Base-by-base conservation (phyloP, 2,888 invertebrate genomes). In the Trichopria drosophilae region DNA sequence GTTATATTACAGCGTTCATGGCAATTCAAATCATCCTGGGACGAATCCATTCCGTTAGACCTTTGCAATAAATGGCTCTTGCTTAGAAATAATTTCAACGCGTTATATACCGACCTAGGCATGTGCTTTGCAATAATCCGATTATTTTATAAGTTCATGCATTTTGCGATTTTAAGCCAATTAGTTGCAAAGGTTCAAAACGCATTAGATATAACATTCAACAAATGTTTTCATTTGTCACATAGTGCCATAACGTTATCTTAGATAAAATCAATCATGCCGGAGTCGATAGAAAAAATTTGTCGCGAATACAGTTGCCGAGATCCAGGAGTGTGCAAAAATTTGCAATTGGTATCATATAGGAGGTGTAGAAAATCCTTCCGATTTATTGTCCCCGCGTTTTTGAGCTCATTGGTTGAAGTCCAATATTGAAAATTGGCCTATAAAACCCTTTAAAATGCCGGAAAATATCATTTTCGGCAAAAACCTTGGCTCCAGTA, bases 1-100 rank as follows among this genome's bases (percentile, higher is more conserved):
- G 50, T 60, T 22, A 34, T 64, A 34, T 54, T 62, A 5, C 59
- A 59, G 49, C 16, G 55, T 20, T 41, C 60, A 15, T 61, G 60
- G 58, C 29, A 40, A 32, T 12, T 51, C 18, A 51, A 58, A 42
- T 19, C 57, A 23, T 7, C 24, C 3, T 63, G 59, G 57, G 60
- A 62, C 12, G 32, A 32, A 32, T 32, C 32, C 6, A 32, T 32
- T 13, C 32, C 32, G 1, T 15, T 32, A 6, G 32, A 32, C 19
- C 19, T 32, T 6, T 19, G 32, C n/a, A 32, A 16, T 4, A 10
- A 19, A 5, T 13, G 32, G 32, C 4, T 32, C 4, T 4, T 4
- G 4, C 19, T 32, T 9, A 16, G 13, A n/a, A 1, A 32, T 3
- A 32, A 32, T 32, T 10, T 32, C 10, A 18, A 16, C 10, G 32